Base-by-base conservation (phyloP, 2,888 invertebrate genomes). In the Cosmia trapezina region DNA sequence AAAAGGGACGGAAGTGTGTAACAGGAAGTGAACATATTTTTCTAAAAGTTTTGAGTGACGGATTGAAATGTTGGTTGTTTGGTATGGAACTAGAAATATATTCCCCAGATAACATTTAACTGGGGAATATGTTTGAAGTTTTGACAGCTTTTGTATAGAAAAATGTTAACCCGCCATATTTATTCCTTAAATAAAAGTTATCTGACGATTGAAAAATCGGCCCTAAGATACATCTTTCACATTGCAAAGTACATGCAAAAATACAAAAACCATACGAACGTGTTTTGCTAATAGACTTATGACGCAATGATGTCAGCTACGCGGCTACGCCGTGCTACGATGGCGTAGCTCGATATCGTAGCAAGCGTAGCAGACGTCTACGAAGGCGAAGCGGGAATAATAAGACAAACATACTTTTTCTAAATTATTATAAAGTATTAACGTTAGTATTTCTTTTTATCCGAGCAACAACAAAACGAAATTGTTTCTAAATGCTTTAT, bases 401-500 rank as follows among this genome's bases (percentile, higher is more conserved):
- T 14, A 9, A 45, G 9, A 5, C 8, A 4, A 43, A 28, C 19
- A 60, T 28, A 0, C 4, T 45, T 66, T 66, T 33, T 45, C 11
- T n/a, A 8, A n/a, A 17, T n/a, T n/a, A 61, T 62, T n/a, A 66
- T 33, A 12, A n/a, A 66, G n/a, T 19, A n/a, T 17, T 11, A 33
- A 4, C 17, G 6, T 64, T 53, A n/a, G 5, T 41, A 8, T 64
- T 59, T 37, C 43, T 19, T 28, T n/a, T 53, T 28, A 41, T n/a
- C 17, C 3, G n/a, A 43, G 9, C n/a, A 1, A 12, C 11, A 5
- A 41, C 11, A 11, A 14, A 56, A 28, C 4, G 4, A 57, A 71
- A 73, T 51, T 51, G 22, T 19, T 9, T 11, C 12, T 61, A 19
- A 73, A 51, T 71, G 49, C 7, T 59, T 49, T 71, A 72, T 72